A percentile compares a stretch with the other conserved stretches of the same genome.
Evolutionary conservation across 23 tunicate genomes (phyloP).

Genomic region (Aplidium turbinatum): DNA sequence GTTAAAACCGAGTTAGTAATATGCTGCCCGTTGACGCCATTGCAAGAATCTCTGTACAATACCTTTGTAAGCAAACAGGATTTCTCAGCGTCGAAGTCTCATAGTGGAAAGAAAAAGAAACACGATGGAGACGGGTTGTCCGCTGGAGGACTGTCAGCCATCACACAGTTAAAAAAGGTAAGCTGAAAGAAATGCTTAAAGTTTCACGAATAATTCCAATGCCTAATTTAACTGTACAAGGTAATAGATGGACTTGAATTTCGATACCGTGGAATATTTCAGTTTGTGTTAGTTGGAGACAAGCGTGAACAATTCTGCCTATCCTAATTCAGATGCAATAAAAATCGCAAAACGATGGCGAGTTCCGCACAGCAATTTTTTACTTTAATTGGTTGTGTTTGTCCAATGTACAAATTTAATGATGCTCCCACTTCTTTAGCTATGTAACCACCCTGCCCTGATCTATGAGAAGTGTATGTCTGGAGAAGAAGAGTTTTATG

Average conservation of each 20-base stretch:
- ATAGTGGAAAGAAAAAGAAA: conserved; percentile 26
- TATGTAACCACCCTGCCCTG: conserved; percentile 94
- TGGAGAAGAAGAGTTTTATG: conserved; percentile 69
- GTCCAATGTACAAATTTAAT: no score
- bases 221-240: no score
- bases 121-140: conserved; percentile 42
- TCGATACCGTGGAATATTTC: no score
- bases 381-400: background rate
- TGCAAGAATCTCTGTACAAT: conserved; percentile 72
- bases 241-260: no score
- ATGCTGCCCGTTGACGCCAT: conserved; percentile 80
- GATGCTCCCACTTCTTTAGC: no score
- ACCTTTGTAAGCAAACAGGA: conserved; percentile 56
- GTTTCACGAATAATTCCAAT: no score
- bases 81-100: conserved; percentile 9
- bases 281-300: no score
- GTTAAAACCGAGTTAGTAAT: conserved; percentile 91
- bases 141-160: conserved; percentile 81
- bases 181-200: no score
- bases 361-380: background rate
- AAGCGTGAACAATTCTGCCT: no score
- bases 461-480: conserved; percentile 78
- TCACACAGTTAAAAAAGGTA: conserved; percentile 88
- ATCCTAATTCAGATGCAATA: background rate
- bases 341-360: no score